Base-by-base conservation (phyloP, 2,797 vertebrate species). In the Macrochelys suwanniensis region DNA sequence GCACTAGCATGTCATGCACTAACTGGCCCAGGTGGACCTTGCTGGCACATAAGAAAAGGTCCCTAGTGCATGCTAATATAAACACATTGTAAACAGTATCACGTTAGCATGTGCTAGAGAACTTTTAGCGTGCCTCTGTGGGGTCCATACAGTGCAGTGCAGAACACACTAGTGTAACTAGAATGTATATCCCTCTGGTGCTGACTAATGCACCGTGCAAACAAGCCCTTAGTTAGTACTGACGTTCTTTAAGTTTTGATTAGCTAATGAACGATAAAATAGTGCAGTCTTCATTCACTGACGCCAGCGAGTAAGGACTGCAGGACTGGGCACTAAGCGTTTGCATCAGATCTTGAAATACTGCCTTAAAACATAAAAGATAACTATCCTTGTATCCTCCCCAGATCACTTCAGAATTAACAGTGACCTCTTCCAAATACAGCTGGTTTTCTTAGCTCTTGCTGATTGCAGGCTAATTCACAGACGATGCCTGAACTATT, bases 391-490 rank as follows among this genome's bases (percentile, higher is more conserved):
- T 95, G 57, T 80, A n/a, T 84, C 90, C 61, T 94, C 90, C 80
- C 25, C 0, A 11, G 85, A 90, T 90, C 77, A 87, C 42, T 42
- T 89, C 89, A 65, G 56, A 86, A 92, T 94, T 21, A 97, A 94
- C 88, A 93, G 93, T 49, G 93, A 96, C 91, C 91, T 95, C 95
- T 92, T 88, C 82, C 95, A 88, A 80, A 50, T 61, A 92, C 89
- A 47, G 11, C 0, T 1, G 7, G 2, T 42, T 26, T 33, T 82
- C 54, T 76, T 92, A 89, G 71, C 68, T 51, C 15, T 86, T 82
- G 82, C 50, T 92, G 90, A 85, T 1, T 3, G 77, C 80, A 65
- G 50, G 91, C 21, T 84, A 82, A 65, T 61, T 94, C 89, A 84
- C 85, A 86, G 26, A 78, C 71, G 84, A 89, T 57, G 82, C 92